A percentile compares a stretch with the other conserved stretches of the same genome.
phyloP scores from a whole-genome alignment of 2,113 vertebrate genomes.

The Recurvirostra avosetta region DNA sequence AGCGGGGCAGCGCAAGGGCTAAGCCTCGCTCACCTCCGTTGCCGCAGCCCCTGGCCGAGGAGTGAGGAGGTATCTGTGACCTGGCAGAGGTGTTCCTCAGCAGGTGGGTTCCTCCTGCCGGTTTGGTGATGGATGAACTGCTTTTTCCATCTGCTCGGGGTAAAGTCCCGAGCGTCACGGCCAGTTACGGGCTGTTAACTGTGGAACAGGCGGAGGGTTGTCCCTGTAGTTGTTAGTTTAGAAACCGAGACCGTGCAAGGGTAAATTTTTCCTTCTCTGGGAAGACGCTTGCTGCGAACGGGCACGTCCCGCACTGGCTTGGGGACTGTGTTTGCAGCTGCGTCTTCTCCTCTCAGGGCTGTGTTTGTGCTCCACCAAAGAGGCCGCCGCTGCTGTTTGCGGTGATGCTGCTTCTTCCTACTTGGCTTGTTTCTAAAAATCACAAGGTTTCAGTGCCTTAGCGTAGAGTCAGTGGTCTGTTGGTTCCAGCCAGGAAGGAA shows the following conservation, averaged over 20 bases:
- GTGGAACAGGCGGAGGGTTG: neutral
- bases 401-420: neutral
- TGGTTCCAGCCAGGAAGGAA: neutral
- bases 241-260: neutral
- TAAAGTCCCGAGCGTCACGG: accelerated
- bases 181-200: neutral
- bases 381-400: neutral
- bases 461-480: neutral
- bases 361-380: neutral
- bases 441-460: neutral
- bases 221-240: neutral
- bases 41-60: neutral
- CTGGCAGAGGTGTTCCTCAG: neutral
- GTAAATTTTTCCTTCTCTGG: neutral
- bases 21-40: neutral
- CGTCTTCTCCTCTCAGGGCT: neutral
- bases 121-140: neutral
- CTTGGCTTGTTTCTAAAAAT: neutral
- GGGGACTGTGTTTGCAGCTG: neutral
- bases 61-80: neutral
- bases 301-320: neutral
- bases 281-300: neutral
- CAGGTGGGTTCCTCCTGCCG: neutral
- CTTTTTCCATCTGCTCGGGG: neutral
- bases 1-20: neutral